Conservation (phyloP, 2,888 invertebrate genomes). For the Aporophyla nigra region DNA sequence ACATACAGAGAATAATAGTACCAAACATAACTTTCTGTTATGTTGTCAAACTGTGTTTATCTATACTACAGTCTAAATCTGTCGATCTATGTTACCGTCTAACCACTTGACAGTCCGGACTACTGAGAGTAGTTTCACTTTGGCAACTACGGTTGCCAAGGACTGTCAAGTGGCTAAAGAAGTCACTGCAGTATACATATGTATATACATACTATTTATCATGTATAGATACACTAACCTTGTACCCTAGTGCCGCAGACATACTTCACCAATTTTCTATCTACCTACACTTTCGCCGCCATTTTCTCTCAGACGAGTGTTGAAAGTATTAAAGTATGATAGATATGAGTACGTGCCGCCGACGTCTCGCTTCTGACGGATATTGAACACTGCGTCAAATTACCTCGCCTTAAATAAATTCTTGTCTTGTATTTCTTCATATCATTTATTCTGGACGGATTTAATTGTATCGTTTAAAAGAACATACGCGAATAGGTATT, state of each 20-base stretch:
- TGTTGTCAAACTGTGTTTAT: too few species aligned
- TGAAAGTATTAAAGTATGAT: slow-evolving; percentile 64
- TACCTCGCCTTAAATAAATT: slow-evolving; percentile 56
- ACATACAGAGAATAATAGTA: too few species aligned
- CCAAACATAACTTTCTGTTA: too few species aligned
- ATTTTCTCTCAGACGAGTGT: slow-evolving; percentile 35
- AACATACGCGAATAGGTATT: not conserved
- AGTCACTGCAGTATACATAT: not conserved
- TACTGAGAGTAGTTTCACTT: too few species aligned
- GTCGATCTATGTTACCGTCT: too few species aligned
- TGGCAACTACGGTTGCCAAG: too few species aligned
- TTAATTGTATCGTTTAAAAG: not conserved
- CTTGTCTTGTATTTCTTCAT: slow-evolving; percentile 48
- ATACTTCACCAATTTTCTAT: slow-evolving; percentile 1
- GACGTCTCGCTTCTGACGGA: slow-evolving; percentile 57
- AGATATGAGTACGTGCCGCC: slow-evolving; percentile 61
- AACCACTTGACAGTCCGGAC: too few species aligned
- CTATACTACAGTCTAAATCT: not conserved
- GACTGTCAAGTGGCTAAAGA: too few species aligned
- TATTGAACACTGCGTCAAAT: slow-evolving; percentile 66
- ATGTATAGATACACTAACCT: not conserved
- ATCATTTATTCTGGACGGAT: slow-evolving; percentile 2
- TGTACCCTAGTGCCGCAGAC: slow-evolving; percentile 5
- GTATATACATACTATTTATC: not conserved
- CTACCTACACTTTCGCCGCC: slow-evolving; percentile 15